Evolutionary conservation across 2,113 vertebrate species (phyloP), one percentile per base, ranked within the genome.

Genomic region (Oxyruncus cristatus): DNA sequence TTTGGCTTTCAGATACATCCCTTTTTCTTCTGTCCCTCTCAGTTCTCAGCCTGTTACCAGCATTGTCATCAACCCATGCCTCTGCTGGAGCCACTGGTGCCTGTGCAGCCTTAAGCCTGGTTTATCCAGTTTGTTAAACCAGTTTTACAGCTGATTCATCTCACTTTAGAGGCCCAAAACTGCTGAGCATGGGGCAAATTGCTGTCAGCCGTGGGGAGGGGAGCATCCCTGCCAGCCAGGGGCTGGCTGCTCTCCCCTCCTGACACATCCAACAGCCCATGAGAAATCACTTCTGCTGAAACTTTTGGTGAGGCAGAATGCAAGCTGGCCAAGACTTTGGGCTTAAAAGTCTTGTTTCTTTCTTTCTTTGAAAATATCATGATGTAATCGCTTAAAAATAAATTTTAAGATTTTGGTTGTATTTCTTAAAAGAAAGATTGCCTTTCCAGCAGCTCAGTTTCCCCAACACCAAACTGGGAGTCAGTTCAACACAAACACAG

Each of bases 401-500:
- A 80, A 93, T 80, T 39, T 92, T 49, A 42, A 76, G 68, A 27
- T 94, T 95, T 92, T 97, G 67, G 92, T 95, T 93, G n/a, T 93
- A 83, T 96, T 96, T 92, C 91, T 94, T 88, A 17, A 21, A 77
- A 83, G 85, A 93, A 92, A 71, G 59, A 83, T 84, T 92, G 62
- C 73, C 92, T 95, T 92, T 91, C 91, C 88, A 93, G 75, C 85
- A 79, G 78, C 62, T 92, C 71, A 53, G 39, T 86, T 93, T 92
- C 63, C 75, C 44, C 75, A 83, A 47, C 82, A 88, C 85, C 67
- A 58, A 90, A 85, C 82, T 88, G 92, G 96, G 96, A 95, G 71
- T 95, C 74, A 55, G 41, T 93, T 97, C 95, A 97, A 94, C 85
- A 92, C 79, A 93, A 96, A 95, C 92, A 92, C 8, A 92, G 78